Percentiles rank a stretch among this genome's conserved stretches.
Evolutionary conservation across 1,140 invertebrate genomes (phyloP).

Genomic region (Conus betulinus): DNA sequence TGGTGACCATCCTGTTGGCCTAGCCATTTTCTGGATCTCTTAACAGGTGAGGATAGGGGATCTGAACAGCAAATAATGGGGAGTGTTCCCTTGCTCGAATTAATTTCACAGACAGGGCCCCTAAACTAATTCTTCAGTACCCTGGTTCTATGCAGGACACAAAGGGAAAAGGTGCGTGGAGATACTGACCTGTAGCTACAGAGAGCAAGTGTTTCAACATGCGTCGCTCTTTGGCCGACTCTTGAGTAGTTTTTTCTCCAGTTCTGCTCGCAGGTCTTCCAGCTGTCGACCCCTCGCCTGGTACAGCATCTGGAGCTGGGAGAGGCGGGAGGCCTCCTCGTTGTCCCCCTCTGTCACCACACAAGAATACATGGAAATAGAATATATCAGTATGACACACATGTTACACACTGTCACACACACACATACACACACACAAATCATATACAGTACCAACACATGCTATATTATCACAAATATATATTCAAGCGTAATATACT

Average conservation of each 20-base stretch:
- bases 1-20: too few relatives aligned
- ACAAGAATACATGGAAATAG: neutral
- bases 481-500: too few relatives aligned
- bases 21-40: too few relatives aligned
- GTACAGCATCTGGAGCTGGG: slow-evolving; percentile 71
- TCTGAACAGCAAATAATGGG: too few relatives aligned
- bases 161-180: neutral
- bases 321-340: slow-evolving; percentile 12
- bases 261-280: slow-evolving; percentile 66
- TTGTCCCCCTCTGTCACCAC: slow-evolving; percentile 14
- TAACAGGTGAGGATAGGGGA: too few relatives aligned
- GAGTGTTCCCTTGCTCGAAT: too few relatives aligned
- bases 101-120: too few relatives aligned
- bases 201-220: slow-evolving; percentile 70
- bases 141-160: neutral
- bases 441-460: too few relatives aligned
- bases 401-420: too few relatives aligned
- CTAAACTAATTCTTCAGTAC: too few relatives aligned
- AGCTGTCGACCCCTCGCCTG: slow-evolving; percentile 67
- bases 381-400: too few relatives aligned
- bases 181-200: slow-evolving; percentile 60
- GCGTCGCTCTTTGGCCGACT: slow-evolving; percentile 61
- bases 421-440: too few relatives aligned
- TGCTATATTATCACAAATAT: neutral
- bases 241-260: slow-evolving; percentile 61